Conservation (phyloP, 2,888 invertebrate genomes). For the Machimus atricapillus region DNA sequence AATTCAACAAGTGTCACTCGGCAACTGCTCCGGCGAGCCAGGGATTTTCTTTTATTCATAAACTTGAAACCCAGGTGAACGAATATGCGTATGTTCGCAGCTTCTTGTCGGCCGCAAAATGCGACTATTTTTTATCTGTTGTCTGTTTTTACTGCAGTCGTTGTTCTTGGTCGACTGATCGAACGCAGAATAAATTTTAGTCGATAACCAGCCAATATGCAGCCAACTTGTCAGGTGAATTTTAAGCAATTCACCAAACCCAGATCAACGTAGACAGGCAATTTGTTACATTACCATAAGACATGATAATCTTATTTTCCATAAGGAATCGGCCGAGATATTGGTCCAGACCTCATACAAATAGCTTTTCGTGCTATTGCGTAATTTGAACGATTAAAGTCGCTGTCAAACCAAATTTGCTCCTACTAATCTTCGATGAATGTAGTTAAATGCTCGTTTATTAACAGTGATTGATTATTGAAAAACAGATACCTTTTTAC, state of each 20-base stretch:
- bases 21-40: not conserved
- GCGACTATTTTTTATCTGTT: not conserved
- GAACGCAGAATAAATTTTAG: constrained; percentile 9
- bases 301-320: constrained; percentile 28
- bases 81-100: not conserved
- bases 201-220: not conserved
- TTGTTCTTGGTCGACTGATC: not conserved
- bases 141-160: not conserved
- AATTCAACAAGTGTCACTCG: not conserved
- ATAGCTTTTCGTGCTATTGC: not conserved
- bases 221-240: constrained; percentile 23
- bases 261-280: constrained; percentile 11
- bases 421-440: not conserved
- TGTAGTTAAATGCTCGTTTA: not conserved
- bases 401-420: constrained; percentile 12
- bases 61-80: not conserved
- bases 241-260: constrained; percentile 12
- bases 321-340: not conserved
- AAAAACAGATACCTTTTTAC: not conserved
- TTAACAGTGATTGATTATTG: not conserved
- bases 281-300: constrained; percentile 38
- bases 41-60: constrained; percentile 27
- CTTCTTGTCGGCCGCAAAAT: not conserved
- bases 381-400: constrained; percentile 13
- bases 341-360: not conserved